Evolutionary conservation across 2,113 vertebrate species (phyloP), one percentile per base, ranked within the genome.

Genomic region (Orycteropus afer): DNA sequence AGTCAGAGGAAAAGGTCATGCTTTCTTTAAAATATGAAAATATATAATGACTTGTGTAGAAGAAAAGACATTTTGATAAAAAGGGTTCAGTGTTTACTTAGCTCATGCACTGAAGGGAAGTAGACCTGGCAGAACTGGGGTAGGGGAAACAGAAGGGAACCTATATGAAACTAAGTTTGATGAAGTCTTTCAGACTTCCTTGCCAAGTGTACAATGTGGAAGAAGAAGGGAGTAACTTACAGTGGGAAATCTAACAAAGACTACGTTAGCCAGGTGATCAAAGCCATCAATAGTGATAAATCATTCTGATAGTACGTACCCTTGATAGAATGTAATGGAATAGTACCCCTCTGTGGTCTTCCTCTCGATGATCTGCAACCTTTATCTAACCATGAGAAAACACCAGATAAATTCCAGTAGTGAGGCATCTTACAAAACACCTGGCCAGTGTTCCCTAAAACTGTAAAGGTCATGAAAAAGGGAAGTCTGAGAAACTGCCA

Each of bases 91-190:
- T 18, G 13, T 63, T 79, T 45, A 51, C 49, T 34, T 23, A 73
- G 53, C 69, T 40, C 6, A 13, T 82, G 20, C 8, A 42, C 17
- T 65, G 40, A 95, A 63, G 27, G 55, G 69, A 83, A 90, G 34
- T n/a, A 69, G 45, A 5, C 25, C 32, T 55, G 45, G 37, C 7
- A 34, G 25, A 51, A 37, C 32, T 29, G 0, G 61, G 42, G 10
- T 14, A 37, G 27, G 11, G 49, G n/a, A 42, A 61, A 37, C 0
- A 3, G 4, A 22, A 34, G 22, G 40, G 42, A 22, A 23, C 4
- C 32, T 27, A 29, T 0, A 0, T 10, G 23, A 51, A 81, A 59
- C 17, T 13, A 13, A 27, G 3, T 69, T 27, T 29, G 4, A 10
- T 61, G 69, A 45, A 20, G n/a, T 40, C 11, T 9, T 27, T 67